Conservation (phyloP, 2,113 vertebrate species). For the Mirza zaza region DNA sequence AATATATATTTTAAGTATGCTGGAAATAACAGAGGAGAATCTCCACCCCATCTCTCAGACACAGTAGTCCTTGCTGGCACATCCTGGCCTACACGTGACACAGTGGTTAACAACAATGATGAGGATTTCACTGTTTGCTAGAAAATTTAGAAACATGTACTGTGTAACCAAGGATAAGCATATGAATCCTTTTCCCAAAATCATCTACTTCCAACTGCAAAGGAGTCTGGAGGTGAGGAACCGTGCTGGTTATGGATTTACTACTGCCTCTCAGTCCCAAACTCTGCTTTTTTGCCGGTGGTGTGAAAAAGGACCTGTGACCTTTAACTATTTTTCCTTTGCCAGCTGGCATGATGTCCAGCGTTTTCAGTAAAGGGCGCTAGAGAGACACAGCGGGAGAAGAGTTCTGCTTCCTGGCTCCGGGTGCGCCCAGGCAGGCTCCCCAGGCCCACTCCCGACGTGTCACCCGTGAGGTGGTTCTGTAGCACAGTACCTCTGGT, state of each 20-base stretch:
- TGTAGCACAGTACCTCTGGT: neutral
- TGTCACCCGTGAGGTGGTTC: neutral
- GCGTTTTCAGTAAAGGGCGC: slow-evolving; percentile 43
- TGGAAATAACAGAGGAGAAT: slow-evolving; percentile 67
- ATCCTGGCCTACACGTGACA: slow-evolving; percentile 49
- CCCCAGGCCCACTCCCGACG: neutral
- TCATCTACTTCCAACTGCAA: neutral
- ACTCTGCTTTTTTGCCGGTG: neutral
- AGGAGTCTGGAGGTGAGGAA: neutral
- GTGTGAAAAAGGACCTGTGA: neutral
- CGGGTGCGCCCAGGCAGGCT: neutral
- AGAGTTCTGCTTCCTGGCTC: neutral
- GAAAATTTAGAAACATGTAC: neutral
- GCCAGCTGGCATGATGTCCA: neutral
- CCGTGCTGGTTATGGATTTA: neutral
- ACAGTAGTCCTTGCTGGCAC: slow-evolving; percentile 43
- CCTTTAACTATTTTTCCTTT: neutral
- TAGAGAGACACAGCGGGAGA: neutral
- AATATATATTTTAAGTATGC: slow-evolving; percentile 66
- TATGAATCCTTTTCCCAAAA: neutral
- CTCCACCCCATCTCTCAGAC: neutral
- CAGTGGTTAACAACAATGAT: neutral
- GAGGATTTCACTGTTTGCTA: neutral
- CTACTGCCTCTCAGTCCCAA: neutral
- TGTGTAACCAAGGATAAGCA: neutral